Evolutionary conservation across 2,888 invertebrate genomes (phyloP).

Genomic region (Himalopsyche kuldschensis): DNA sequence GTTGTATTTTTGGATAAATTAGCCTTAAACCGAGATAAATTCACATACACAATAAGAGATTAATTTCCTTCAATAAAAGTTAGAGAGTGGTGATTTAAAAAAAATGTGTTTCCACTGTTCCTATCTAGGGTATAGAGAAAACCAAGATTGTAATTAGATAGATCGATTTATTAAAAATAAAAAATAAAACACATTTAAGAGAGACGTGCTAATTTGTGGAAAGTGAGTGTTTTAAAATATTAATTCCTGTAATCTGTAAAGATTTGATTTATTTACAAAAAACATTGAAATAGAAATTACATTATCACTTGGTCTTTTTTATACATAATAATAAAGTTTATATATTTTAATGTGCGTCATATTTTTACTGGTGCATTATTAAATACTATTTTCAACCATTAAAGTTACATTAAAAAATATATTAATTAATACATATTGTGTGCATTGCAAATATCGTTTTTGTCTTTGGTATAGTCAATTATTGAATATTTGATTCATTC

Average conservation of each 20-base stretch:
- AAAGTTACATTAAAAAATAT: background rate
- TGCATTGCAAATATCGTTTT: background rate
- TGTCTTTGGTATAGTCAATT: background rate
- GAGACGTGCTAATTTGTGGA: background rate
- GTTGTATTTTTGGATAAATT: conserved; percentile 38
- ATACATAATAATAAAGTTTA: background rate
- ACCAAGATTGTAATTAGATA: conserved; percentile 19
- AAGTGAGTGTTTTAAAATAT: background rate
- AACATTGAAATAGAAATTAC: background rate
- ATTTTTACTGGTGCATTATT: background rate
- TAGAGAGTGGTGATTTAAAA: conserved; percentile 12
- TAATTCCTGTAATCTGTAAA: background rate
- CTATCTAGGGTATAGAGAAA: conserved; percentile 35
- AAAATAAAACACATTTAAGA: background rate
- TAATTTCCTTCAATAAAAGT: conserved; percentile 16
- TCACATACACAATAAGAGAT: conserved; percentile 19
- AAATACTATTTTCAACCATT: background rate
- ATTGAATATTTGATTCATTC: background rate
- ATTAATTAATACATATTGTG: background rate
- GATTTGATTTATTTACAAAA: background rate
- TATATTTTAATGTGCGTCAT: background rate
- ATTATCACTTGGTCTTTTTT: background rate
- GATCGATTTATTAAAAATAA: background rate
- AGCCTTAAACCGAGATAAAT: conserved; percentile 32
- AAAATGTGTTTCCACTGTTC: conserved; percentile 36